A percentile compares a stretch with the other conserved stretches of the same genome.
Conservation (phyloP, 2,888 invertebrate genomes). For the Disparrhopalites patrizii region DNA sequence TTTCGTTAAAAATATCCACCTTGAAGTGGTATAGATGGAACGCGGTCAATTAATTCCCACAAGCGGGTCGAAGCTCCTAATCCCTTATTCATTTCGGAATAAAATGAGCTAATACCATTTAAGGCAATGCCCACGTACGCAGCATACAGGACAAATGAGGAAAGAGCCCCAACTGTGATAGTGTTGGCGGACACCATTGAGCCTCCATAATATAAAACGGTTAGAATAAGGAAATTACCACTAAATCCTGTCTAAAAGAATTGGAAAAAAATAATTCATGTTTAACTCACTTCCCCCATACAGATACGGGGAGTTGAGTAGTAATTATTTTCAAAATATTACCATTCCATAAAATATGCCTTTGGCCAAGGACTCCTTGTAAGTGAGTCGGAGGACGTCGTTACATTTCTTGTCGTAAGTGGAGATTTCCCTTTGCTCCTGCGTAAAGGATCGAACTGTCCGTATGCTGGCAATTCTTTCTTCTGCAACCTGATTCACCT, state of each 20-base stretch:
- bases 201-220: conserved; percentile 89
- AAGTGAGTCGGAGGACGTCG: conserved; percentile 70
- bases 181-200: conserved; percentile 72
- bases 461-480: conserved; percentile 87
- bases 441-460: conserved; percentile 88
- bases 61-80: conserved; percentile 84
- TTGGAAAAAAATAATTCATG: conserved; percentile 29
- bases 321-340: conserved; percentile 43
- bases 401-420: conserved; percentile 66
- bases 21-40: conserved; percentile 68
- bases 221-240: conserved; percentile 83
- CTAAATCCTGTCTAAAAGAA: conserved; percentile 71
- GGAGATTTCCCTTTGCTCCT: conserved; percentile 71
- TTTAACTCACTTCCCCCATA: no score
- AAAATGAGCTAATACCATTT: conserved; percentile 85
- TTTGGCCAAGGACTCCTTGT: conserved; percentile 79
- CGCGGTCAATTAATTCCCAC: conserved; percentile 82
- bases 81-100: conserved; percentile 88
- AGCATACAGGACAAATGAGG: conserved; percentile 90
- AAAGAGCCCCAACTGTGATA: conserved; percentile 79
- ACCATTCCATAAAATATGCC: conserved; percentile 90
- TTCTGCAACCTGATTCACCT: conserved; percentile 71
- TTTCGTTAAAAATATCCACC: conserved; percentile 53
- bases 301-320: no score
- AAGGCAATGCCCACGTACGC: conserved; percentile 89